Conservation (phyloP, 1,140 invertebrate genomes). For the Subanguina moxae region DNA sequence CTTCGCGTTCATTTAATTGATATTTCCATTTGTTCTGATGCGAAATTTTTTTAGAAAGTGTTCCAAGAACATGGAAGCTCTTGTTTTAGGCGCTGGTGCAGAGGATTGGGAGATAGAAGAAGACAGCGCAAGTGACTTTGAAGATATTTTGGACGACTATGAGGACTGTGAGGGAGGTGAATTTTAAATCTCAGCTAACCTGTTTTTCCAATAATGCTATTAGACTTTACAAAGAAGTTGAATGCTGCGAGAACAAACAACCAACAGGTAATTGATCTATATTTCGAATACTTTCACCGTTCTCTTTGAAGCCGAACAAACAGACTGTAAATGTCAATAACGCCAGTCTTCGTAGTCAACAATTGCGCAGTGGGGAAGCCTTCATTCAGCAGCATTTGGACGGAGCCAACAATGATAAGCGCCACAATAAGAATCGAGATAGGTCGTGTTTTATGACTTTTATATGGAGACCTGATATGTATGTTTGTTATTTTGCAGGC, state of each 20-base stretch:
- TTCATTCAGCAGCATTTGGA: slow-evolving; percentile 43
- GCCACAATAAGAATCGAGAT: slow-evolving; percentile 74
- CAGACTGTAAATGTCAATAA: neutral
- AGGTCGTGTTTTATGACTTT: neutral
- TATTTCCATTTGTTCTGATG: no score
- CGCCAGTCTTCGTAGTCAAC: slow-evolving; percentile 15
- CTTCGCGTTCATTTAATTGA: no score
- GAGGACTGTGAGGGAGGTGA: slow-evolving; percentile 54
- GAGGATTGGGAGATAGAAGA: neutral
- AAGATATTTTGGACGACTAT: slow-evolving; percentile 45
- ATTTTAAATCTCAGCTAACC: slow-evolving; percentile 35
- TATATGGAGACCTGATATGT: no score
- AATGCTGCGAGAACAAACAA: slow-evolving; percentile 41
- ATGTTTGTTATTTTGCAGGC: slow-evolving; percentile 61
- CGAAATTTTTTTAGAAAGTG: no score
- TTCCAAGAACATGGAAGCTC: neutral
- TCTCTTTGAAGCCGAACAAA: slow-evolving; percentile 9
- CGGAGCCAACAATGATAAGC: slow-evolving; percentile 29
- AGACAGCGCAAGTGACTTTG: neutral
- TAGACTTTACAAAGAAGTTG: slow-evolving; percentile 60
- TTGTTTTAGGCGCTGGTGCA: neutral
- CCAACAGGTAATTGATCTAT: neutral
- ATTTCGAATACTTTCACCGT: neutral
- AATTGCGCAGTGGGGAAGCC: slow-evolving; percentile 28
- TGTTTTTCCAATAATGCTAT: slow-evolving; percentile 6